Percentiles rank a stretch among this genome's conserved stretches.
Conservation (phyloP, 1,140 invertebrate species). For the Ridgeia piscesae region DNA sequence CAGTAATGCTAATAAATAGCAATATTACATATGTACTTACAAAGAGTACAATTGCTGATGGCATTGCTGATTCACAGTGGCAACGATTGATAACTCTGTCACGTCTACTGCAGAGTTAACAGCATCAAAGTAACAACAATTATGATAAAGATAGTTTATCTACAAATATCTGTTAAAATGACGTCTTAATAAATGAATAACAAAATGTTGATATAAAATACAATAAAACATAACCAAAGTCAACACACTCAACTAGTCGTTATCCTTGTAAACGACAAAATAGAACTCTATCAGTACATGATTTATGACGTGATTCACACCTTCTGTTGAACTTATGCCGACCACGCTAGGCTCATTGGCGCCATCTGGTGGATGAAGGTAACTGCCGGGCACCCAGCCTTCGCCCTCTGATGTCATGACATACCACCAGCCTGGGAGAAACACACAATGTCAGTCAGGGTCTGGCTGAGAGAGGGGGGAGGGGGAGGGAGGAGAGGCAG, state of each 20-base stretch:
- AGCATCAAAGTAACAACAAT: too few relatives aligned
- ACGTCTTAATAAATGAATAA: neutral
- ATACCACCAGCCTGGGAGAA: neutral
- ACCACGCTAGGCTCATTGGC: neutral
- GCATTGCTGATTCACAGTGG: neutral
- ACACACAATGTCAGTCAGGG: neutral
- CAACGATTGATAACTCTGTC: too few relatives aligned
- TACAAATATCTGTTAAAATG: neutral
- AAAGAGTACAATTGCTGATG: neutral
- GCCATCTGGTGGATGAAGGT: neutral
- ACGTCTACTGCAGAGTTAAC: too few relatives aligned
- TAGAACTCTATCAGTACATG: neutral
- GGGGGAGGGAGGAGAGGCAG: too few relatives aligned
- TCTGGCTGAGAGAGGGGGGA: neutral
- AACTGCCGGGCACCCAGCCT: neutral
- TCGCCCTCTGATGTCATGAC: neutral
- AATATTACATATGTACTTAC: neutral
- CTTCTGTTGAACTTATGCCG: neutral
- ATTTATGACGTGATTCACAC: neutral
- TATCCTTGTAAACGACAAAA: neutral
- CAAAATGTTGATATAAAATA: neutral
- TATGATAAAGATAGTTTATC: neutral
- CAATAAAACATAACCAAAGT: neutral
- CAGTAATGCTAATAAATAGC: neutral
- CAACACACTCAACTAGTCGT: neutral